Base-by-base conservation (phyloP, 2,888 invertebrate species). In the Chorisops tibialis region DNA sequence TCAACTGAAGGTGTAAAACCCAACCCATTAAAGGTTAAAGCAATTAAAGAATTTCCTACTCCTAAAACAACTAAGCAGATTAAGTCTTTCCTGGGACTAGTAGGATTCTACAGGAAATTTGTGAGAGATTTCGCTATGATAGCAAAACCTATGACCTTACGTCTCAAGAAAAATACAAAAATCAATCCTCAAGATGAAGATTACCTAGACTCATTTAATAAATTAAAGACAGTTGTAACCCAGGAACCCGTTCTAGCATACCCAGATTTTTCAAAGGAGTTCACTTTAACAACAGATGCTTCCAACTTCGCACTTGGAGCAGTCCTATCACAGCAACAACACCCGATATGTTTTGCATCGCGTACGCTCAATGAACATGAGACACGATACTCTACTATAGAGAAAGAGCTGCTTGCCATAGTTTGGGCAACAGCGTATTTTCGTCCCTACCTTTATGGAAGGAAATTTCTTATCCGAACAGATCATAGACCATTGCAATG, bases 401-500 rank as follows among this genome's bases (percentile, higher is more conserved):
- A 75, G 59, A 74, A 72, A 47, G 73, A 75, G 65, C 47, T 74
- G 4, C 24, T 73, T 38, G 68, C 67, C 0, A 70, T 74, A 4
- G 68, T 73, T 0, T 72, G 70, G 70, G 72, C 71, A 0, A 62
- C 66, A 1, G 72, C 73, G 64, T 69, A 73, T 52, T 74, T 74
- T 35, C 37, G 73, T 19, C 72, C 71, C 0, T 74, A 74, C 18
- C 12, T 75, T 4, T 73, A 72, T 21, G 73, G 72, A 2, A 67
- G 67, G 35, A 70, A 70, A 54, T 76, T 78, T 39, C 69, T 59
- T 0, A 73, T 78, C 0, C 68, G 71, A 3, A 77, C 75, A 0
- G 77, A 79, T 52, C 77, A 78, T 60, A 66, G 70, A 59, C 74
- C 75, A 0, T 56, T 77, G 1, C 68, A 67, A 4, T 77, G 74